Base-by-base conservation (phyloP, 53 echinoderm and acorn worm genomes). In the Echinarachnius parma region DNA sequence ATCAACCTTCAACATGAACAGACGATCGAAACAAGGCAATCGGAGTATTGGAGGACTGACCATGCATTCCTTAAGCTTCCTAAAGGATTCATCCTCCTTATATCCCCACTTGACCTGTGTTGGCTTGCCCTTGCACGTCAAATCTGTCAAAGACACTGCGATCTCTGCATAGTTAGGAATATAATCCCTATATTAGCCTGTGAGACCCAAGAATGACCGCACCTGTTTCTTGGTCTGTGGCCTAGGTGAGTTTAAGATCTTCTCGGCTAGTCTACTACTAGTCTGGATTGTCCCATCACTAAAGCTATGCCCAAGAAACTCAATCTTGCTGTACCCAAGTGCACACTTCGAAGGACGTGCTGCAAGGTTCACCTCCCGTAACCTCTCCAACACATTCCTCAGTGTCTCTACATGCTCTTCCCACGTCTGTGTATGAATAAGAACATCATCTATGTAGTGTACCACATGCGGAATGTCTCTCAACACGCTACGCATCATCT, bases 291-390 rank as follows among this genome's bases (percentile, higher is more conserved):
- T 39, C 7, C 80, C 84, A n/a, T 61, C 31, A 20, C 84, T 75
- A 7, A 88, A n/a, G 2, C 59, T 42, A 62, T 88, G 89, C 21
- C 89, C 83, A 22, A 88, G 69, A 30, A 83, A 88, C 39, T 88
- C 83, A 16, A 88, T 48, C 19, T 66, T 60, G 3, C 75, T 36
- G 24, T 62, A 78, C 10, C 79, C 88, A 16, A 87, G 23, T 10
- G 53, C 62, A 78, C 80, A 83, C 46, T 75, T 79, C 14, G 83
- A 59, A 7, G 88, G 83, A n/a, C 61, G 63, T 33, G 69, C 87
- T 1, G 86, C 77, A 31, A 86, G 34, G 10, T 77, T 66, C 0
- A 66, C 82, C 8, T 55, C 28, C 9, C 54, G 68, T 48, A 88
- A 57, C 20, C 82, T 33, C 22, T 64, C 35, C 21, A 87, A 59